These are phyloP conservation scores for Malurus splendens DNA, from an alignment of 2,797 vertebrate genomes.

Conservation along the genomic window DNA sequence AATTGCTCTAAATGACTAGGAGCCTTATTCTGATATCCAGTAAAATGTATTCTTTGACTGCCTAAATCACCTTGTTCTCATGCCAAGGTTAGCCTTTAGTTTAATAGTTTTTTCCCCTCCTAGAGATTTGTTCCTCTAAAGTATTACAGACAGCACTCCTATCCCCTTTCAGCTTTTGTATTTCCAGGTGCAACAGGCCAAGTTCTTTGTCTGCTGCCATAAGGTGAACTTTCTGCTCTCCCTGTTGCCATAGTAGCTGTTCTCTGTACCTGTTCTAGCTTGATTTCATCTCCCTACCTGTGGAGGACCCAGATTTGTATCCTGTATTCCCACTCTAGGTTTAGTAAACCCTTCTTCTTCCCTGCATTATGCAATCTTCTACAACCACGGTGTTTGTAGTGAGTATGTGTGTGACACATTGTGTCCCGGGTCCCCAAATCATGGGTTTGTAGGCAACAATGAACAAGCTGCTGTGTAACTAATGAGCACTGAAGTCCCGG, in stretches of 20 bases:
- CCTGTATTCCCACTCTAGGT: neutral
- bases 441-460: neutral
- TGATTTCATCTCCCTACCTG: neutral
- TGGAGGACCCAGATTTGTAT: neutral
- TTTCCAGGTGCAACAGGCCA: neutral
- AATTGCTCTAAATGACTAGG: neutral
- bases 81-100: constrained; percentile 9
- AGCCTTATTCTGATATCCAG: constrained; percentile 3
- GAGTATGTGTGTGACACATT: neutral
- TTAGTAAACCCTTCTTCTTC: neutral
- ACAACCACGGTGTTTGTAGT: accelerated
- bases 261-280: neutral
- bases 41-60: neutral
- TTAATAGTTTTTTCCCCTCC: neutral
- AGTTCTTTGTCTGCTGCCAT: neutral
- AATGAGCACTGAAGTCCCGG: neutral
- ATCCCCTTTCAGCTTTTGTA: constrained; percentile 25
- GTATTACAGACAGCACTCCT: neutral
- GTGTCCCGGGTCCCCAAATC: neutral
- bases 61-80: neutral
- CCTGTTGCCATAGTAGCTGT: neutral
- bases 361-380: neutral
- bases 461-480: neutral
- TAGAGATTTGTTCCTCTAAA: neutral
- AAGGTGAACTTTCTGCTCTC: neutral